phyloP scores from a whole-genome alignment of 2,888 invertebrate genomes.

The Archips xylosteana region DNA sequence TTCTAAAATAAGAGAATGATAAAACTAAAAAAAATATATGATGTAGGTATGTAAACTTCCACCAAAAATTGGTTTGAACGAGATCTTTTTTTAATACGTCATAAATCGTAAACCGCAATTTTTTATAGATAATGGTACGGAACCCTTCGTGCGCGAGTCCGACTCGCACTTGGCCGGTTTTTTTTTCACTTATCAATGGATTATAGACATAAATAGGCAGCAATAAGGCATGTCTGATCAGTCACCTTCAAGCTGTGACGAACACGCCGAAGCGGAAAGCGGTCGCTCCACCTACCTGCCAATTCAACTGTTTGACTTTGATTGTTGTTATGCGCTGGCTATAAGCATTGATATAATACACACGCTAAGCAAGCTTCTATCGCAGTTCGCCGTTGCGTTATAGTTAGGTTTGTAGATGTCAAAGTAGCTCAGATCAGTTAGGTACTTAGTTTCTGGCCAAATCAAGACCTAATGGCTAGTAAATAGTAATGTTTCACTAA shows the following conservation, averaged over 20 bases:
- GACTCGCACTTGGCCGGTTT: too few species aligned
- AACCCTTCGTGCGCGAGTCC: too few species aligned
- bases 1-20: too few species aligned
- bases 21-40: too few species aligned
- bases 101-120: too few species aligned
- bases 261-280: slow-evolving; percentile 1
- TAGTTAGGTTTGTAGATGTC: slow-evolving; percentile 4
- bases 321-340: neutral
- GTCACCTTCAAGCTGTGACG: slow-evolving; percentile 15
- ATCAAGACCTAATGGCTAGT: slow-evolving; percentile 62
- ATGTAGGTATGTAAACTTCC: too few species aligned
- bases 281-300: slow-evolving; percentile 27
- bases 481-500: slow-evolving; percentile 59
- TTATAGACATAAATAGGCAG: neutral
- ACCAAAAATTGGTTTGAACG: too few species aligned
- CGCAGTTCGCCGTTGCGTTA: neutral
- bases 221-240: slow-evolving; percentile 5
- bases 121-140: too few species aligned
- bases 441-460: slow-evolving; percentile 1
- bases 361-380: neutral
- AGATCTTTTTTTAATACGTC: too few species aligned
- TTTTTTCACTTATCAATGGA: neutral
- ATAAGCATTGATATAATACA: too few species aligned
- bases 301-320: slow-evolving; percentile 20
- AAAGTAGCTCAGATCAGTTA: slow-evolving; percentile 21